Evolutionary conservation across 2,113 vertebrate genomes (phyloP).

Genomic region (Periophthalmodon schlosseri): DNA sequence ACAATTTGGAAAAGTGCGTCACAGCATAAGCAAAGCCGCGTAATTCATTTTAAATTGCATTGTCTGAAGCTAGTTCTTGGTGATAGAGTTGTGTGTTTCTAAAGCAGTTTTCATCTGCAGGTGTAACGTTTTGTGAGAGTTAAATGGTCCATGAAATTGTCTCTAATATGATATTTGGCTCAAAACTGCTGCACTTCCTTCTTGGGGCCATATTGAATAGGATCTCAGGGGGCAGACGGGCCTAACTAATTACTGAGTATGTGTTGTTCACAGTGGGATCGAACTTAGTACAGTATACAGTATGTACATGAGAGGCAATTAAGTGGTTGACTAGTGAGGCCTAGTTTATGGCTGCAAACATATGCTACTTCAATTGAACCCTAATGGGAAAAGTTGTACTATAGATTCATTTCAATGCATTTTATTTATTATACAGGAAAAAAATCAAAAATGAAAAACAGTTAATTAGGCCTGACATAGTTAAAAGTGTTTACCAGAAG

Average conservation of each 20-base stretch:
- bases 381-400: background rate
- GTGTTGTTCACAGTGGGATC: slow-evolving; percentile 47
- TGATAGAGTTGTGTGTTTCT: slow-evolving; percentile 11
- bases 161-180: slow-evolving; percentile 55
- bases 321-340: background rate
- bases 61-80: slow-evolving; percentile 10
- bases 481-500: background rate
- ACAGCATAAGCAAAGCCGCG: background rate
- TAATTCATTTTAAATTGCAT: background rate
- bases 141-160: slow-evolving; percentile 65
- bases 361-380: background rate
- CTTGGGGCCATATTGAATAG: slow-evolving; percentile 37
- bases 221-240: slow-evolving; percentile 26
- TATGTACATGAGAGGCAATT: background rate
- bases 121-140: slow-evolving; percentile 37
- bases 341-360: background rate
- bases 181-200: slow-evolving; percentile 33
- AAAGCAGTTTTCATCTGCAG: slow-evolving; percentile 16
- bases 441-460: background rate
- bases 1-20: background rate
- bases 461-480: background rate
- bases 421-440: background rate
- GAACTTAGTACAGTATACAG: slow-evolving; percentile 41
- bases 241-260: slow-evolving; percentile 43
- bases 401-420: background rate